Base-by-base conservation (phyloP, 2,797 vertebrate species). In the Acipenser oxyrinchus region DNA sequence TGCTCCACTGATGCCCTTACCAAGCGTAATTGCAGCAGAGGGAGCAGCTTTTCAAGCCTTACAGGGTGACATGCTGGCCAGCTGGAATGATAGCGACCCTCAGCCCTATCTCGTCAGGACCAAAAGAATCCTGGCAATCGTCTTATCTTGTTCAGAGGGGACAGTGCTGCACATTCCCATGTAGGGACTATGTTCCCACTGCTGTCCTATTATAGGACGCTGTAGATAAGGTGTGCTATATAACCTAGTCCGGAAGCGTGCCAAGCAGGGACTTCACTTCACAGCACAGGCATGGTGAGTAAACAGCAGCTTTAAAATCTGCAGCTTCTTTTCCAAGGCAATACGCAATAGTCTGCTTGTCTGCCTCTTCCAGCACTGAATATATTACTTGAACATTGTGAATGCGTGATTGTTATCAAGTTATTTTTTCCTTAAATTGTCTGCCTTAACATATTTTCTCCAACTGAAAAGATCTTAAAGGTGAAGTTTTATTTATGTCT, bases 211-310 rank as follows among this genome's bases (percentile, higher is more conserved):
- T 91, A 90, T 89, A 86, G 86, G 78, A 68, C 50, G 8, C 65
- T 18, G 65, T 58, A 77, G 92, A 94, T 94, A 94, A 93, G 87
- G 73, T 2, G 23, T 68, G 68, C 65, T 63, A 69, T 92, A 93
- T 90, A 93, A 82, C 78, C 71, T 74, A 72, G 67, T 75, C 70
- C 67, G 71, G 73, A 70, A 73, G 77, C 74, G 58, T 67, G 50
- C 69, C 70, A 67, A 15, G 58, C 75, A 57, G 69, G 79, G 77
- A 66, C 53, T 61, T 70, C 68, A 67, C 66, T 59, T 55, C 51
- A 67, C 59, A 57, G 23, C 49, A 2, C 66, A 66, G 79, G 74
- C 77, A 94, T 94, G 94, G 94, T 94, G 75, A 93, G 92, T 74
- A 5, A 37, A 37, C 23, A 37, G 23, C 4, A 37, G 23, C 23